Conservation (phyloP, 1,140 invertebrate species). For the Drosophila ironensis region DNA sequence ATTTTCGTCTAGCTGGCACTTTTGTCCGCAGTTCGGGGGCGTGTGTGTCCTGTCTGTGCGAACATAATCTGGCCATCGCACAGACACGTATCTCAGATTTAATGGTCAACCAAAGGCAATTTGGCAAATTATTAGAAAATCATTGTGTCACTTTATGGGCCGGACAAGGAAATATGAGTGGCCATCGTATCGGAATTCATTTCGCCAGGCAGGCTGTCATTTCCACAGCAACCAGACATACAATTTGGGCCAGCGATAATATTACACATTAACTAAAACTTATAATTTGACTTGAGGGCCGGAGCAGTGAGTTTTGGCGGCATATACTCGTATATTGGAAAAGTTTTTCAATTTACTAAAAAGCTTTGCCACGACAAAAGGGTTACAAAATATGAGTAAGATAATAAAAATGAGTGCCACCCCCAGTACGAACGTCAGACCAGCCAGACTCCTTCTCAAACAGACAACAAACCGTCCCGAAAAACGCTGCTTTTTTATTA, state of each 20-base stretch:
- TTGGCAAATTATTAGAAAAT: conserved; percentile 81
- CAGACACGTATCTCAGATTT: conserved; percentile 75
- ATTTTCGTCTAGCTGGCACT: conserved; percentile 39
- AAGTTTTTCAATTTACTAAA: conserved; percentile 74
- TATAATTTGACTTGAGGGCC: conserved; percentile 15
- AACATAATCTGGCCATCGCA: conserved; percentile 67
- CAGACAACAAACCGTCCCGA: not conserved
- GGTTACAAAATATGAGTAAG: conserved; percentile 59
- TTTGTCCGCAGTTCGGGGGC: conserved; percentile 15
- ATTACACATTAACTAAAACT: conserved; percentile 33
- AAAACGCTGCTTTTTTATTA: conserved; percentile 49
- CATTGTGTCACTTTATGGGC: conserved; percentile 75
- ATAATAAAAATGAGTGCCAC: conserved; percentile 64
- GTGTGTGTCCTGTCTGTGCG: conserved; percentile 13
- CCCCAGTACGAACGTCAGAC: too few relatives aligned
- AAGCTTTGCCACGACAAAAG: conserved; percentile 63
- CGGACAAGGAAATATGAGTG: conserved; percentile 63
- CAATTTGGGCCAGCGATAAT: conserved; percentile 42
- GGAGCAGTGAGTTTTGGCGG: not conserved
- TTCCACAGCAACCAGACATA: conserved; percentile 40
- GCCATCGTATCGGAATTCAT: conserved; percentile 2
- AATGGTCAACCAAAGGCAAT: conserved; percentile 79
- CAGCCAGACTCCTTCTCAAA: not conserved
- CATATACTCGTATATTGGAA: conserved; percentile 68
- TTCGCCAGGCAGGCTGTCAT: conserved; percentile 23